Conservation (phyloP, 2,113 vertebrate species). For the Suricata suricatta region DNA sequence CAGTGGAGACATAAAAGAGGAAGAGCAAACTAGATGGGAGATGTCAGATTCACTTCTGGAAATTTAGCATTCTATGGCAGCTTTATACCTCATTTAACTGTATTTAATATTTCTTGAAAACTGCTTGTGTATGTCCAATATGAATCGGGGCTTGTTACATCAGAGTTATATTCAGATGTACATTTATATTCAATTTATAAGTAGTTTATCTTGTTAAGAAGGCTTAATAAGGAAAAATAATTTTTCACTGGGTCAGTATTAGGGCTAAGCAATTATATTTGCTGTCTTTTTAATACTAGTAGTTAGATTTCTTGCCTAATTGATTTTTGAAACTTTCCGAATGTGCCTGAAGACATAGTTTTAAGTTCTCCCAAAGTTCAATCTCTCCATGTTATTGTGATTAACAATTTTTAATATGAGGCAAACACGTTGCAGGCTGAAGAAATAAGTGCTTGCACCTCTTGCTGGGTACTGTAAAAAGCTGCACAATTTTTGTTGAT, state of each 20-base stretch:
- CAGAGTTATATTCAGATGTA: background rate
- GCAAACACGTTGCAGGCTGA: background rate
- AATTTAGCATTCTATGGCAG: background rate
- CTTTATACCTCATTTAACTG: background rate
- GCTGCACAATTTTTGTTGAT: background rate
- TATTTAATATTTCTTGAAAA: slow-evolving; percentile 36
- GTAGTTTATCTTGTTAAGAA: slow-evolving; percentile 15
- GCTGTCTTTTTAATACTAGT: slow-evolving; percentile 42
- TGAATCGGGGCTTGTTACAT: background rate
- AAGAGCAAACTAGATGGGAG: background rate
- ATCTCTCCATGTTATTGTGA: background rate
- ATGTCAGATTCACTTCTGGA: background rate
- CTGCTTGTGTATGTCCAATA: background rate
- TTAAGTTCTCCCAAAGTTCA: slow-evolving; percentile 22
- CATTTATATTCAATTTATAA: slow-evolving; percentile 39
- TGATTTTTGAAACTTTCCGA: slow-evolving; percentile 52
- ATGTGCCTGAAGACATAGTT: slow-evolving; percentile 27
- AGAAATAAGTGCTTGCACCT: slow-evolving; percentile 26
- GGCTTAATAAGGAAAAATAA: slow-evolving; percentile 37
- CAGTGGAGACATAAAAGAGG: background rate
- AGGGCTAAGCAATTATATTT: slow-evolving; percentile 36
- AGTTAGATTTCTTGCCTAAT: slow-evolving; percentile 29
- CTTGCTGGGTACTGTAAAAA: background rate
- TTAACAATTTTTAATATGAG: slow-evolving; percentile 25
- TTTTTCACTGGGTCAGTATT: slow-evolving; percentile 29